A percentile compares a stretch with the other conserved stretches of the same genome.
Evolutionary conservation across 2,113 vertebrate species (phyloP).

Genomic region (Myotis brandtii): DNA sequence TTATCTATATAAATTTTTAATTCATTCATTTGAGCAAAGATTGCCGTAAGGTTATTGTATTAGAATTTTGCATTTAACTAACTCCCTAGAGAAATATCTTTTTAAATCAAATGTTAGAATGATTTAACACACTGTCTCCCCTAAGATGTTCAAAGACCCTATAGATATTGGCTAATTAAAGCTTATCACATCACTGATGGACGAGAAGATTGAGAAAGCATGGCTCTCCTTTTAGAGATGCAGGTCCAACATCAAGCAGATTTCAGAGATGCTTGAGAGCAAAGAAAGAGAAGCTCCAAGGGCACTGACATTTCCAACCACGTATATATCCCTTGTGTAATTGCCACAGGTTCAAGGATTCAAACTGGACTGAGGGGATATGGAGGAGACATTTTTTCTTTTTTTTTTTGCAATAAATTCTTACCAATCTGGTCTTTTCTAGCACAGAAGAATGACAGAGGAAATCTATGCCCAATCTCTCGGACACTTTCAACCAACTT

Average conservation of each 20-base stretch:
- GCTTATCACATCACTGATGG: background rate
- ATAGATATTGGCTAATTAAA: slow-evolving; percentile 6
- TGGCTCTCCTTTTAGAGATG: background rate
- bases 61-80: slow-evolving; percentile 33
- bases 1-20: background rate
- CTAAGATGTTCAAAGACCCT: background rate
- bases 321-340: background rate
- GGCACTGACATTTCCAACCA: background rate
- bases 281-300: background rate
- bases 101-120: background rate
- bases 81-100: background rate
- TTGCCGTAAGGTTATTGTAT: background rate
- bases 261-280: background rate
- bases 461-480: background rate
- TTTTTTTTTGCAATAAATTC: background rate
- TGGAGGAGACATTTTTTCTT: background rate
- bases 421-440: background rate
- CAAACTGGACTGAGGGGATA: background rate
- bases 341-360: background rate
- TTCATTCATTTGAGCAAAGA: background rate
- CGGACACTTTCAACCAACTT: background rate
- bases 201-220: background rate
- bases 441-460: background rate
- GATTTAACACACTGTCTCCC: background rate
- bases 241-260: background rate